Percentiles rank a stretch among this genome's conserved stretches.
Conservation (phyloP, 2,113 vertebrate genomes). For the Vidua chalybeata region DNA sequence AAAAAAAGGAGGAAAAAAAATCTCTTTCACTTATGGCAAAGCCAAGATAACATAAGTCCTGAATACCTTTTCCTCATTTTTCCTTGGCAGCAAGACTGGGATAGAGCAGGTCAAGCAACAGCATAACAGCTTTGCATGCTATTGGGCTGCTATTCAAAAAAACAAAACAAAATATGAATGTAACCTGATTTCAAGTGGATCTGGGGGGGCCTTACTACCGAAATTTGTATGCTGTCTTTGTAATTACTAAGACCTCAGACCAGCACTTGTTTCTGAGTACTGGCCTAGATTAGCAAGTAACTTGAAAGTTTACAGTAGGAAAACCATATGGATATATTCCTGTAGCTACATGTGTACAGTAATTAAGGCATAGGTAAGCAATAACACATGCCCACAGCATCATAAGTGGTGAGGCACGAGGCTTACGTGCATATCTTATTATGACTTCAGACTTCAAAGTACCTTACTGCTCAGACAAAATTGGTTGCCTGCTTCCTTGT, state of each 20-base stretch:
- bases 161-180: neutral
- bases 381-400: constrained; percentile 51
- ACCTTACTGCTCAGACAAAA: constrained; percentile 66
- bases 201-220: neutral
- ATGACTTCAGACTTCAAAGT: constrained; percentile 58
- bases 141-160: neutral
- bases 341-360: constrained; percentile 61
- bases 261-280: neutral
- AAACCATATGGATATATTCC: constrained; percentile 40
- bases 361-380: constrained; percentile 46
- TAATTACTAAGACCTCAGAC: neutral
- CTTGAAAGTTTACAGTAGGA: constrained; percentile 51
- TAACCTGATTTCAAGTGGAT: neutral
- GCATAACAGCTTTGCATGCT: neutral
- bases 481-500: constrained; percentile 31
- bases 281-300: constrained; percentile 26
- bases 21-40: neutral
- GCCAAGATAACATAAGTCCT: neutral
- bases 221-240: neutral
- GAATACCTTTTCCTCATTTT: neutral
- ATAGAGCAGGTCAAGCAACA: neutral
- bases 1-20: too few species aligned
- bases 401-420: constrained; percentile 61
- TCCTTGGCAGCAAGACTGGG: neutral
- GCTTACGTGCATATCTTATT: constrained; percentile 41